These are phyloP conservation scores for Mustela erminea DNA, from an alignment of 2,797 vertebrate genomes.

Conservation along the genomic window DNA sequence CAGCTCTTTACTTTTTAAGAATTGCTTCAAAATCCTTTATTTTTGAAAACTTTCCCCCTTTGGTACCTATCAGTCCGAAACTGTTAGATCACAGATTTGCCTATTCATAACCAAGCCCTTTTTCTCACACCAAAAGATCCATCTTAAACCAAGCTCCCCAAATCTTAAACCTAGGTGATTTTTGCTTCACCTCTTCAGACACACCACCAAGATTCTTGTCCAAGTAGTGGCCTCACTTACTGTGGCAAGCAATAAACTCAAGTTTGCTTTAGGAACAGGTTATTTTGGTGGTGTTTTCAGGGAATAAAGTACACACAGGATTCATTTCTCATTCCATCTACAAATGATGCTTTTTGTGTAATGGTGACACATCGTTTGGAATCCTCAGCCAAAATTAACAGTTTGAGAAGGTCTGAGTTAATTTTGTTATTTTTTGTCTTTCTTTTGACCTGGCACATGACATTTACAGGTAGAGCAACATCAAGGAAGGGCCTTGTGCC, in stretches of 20 bases:
- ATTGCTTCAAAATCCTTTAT: constrained; percentile 30
- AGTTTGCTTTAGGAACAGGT: constrained; percentile 17
- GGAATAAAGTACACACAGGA: background rate
- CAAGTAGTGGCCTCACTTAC: background rate
- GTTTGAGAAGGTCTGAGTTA: background rate
- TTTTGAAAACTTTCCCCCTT: background rate
- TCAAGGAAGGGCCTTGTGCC: background rate
- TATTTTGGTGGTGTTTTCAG: background rate
- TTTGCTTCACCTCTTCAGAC: constrained; percentile 10
- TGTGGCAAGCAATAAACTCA: background rate
- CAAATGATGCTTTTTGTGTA: constrained; percentile 1
- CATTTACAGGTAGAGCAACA: constrained; percentile 11
- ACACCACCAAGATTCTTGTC: background rate
- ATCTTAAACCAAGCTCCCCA: background rate
- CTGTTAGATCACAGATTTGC: background rate
- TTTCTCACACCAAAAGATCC: background rate
- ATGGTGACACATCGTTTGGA: constrained; percentile 6
- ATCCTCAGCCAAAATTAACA: background rate
- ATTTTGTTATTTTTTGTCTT: background rate
- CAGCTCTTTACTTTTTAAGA: background rate
- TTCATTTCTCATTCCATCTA: constrained; percentile 13
- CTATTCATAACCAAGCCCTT: background rate
- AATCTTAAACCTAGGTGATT: background rate
- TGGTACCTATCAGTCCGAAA: background rate
- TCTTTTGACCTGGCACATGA: background rate